phyloP scores from a whole-genome alignment of 2,113 vertebrate species.

The Procavia capensis region DNA sequence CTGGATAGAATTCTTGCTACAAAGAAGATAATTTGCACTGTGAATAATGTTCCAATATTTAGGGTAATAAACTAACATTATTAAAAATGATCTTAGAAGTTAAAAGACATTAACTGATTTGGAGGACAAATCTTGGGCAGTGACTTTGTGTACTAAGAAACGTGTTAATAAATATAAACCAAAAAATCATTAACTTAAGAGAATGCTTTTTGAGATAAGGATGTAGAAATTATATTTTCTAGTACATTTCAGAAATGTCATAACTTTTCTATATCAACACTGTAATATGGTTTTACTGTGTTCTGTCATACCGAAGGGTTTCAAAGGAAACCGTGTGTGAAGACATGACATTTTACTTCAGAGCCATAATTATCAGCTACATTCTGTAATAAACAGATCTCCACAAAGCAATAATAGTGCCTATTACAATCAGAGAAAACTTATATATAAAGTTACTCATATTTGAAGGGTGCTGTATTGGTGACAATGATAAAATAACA shows the following conservation, averaged over 20 bases:
- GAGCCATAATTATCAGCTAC: slow-evolving; percentile 73
- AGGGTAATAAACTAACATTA: not conserved
- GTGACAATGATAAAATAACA: slow-evolving; percentile 71
- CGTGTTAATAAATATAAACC: not conserved
- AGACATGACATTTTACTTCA: slow-evolving; percentile 65
- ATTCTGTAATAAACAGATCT: slow-evolving; percentile 53
- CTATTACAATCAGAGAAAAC: slow-evolving; percentile 68
- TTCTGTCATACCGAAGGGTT: slow-evolving; percentile 61
- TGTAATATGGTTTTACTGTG: slow-evolving; percentile 52
- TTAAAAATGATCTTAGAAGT: not conserved
- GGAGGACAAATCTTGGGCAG: not conserved
- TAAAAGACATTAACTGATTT: not conserved
- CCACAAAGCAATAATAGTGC: slow-evolving; percentile 58
- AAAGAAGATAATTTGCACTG: not conserved
- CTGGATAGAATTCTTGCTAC: not conserved
- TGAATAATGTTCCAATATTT: not conserved
- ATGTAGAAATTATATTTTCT: not conserved
- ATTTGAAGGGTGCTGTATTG: slow-evolving; percentile 55
- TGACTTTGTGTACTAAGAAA: not conserved
- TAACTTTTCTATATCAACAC: slow-evolving; percentile 55
- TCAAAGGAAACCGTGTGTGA: slow-evolving; percentile 64
- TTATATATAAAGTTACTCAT: slow-evolving; percentile 68
- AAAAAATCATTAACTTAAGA: not conserved
- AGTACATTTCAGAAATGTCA: slow-evolving; percentile 50
- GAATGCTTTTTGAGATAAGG: not conserved